Percentiles rank a stretch among this genome's conserved stretches.
Conservation (phyloP, 2,888 invertebrate species). For the Ennomos erosarius region DNA sequence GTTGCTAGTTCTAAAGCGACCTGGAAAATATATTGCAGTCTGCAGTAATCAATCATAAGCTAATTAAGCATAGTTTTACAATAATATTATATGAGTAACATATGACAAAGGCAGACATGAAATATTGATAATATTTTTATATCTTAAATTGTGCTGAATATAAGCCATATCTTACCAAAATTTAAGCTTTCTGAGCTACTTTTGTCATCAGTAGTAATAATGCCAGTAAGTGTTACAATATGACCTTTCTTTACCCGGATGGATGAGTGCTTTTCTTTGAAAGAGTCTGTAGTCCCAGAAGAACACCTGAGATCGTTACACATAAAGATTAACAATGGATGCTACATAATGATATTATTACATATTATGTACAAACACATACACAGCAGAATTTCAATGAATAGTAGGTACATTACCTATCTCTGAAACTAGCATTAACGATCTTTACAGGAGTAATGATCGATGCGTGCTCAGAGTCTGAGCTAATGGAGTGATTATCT, state of each 20-base stretch:
- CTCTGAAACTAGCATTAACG: conserved; percentile 79
- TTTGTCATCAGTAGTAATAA: conserved; percentile 86
- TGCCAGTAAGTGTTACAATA: conserved; percentile 78
- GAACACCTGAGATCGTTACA: conserved; percentile 61
- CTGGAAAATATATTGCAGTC: conserved; percentile 49
- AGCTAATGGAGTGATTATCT: conserved; percentile 88
- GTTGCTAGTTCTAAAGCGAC: conserved; percentile 80
- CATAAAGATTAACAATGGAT: conserved; percentile 17
- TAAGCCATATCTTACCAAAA: conserved; percentile 71
- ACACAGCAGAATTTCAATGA: background rate
- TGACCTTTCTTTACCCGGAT: conserved; percentile 70
- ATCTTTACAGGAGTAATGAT: conserved; percentile 88
- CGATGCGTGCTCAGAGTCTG: conserved; percentile 89
- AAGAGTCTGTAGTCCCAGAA: conserved; percentile 68
- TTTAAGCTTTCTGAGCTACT: conserved; percentile 94
- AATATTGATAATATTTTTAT: too few relatives aligned
- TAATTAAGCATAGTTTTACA: too few relatives aligned
- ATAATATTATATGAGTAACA: too few relatives aligned
- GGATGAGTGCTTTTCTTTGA: conserved; percentile 70
- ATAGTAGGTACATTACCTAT: conserved; percentile 78
- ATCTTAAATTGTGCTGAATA: too few relatives aligned
- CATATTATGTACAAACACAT: background rate
- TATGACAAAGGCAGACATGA: too few relatives aligned
- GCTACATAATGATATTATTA: conserved; percentile 10
- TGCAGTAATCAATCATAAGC: too few relatives aligned